These are phyloP conservation scores for Aelia acuminata DNA, from an alignment of 2,888 invertebrate species.

Conservation along the genomic window DNA sequence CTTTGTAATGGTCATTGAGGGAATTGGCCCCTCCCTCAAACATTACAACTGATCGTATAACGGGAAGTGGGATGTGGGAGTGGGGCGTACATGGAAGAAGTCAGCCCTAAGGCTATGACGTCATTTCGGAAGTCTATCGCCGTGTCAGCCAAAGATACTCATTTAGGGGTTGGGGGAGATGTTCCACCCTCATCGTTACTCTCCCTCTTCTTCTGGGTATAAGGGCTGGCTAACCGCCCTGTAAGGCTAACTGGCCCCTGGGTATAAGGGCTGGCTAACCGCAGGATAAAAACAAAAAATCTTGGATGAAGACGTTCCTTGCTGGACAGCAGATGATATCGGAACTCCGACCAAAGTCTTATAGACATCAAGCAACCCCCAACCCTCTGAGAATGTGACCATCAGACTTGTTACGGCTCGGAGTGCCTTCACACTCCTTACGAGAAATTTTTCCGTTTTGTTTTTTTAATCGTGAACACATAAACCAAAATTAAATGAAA, in stretches of 20 bases:
- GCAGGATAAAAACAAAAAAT: constrained; percentile 5
- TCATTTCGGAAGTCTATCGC: constrained; percentile 3
- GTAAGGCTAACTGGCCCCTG: too few relatives aligned
- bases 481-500: too few relatives aligned
- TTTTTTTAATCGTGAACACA: too few relatives aligned
- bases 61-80: not conserved
- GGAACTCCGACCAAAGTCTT: not conserved
- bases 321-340: not conserved
- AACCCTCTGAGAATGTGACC: not conserved
- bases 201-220: not conserved
- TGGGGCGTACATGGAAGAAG: not conserved
- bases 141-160: constrained; percentile 30
- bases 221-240: too few relatives aligned
- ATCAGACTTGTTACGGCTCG: not conserved
- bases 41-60: constrained; percentile 14
- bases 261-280: not conserved
- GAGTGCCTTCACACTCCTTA: too few relatives aligned
- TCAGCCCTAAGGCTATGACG: constrained; percentile 13
- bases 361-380: not conserved
- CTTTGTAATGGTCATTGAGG: not conserved
- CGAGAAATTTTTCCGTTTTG: too few relatives aligned
- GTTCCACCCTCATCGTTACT: not conserved
- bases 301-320: not conserved
- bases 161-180: not conserved
- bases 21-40: not conserved